These are phyloP conservation scores for Austrofundulus limnaeus DNA, from an alignment of 2,113 vertebrate genomes.

Conservation along the genomic window DNA sequence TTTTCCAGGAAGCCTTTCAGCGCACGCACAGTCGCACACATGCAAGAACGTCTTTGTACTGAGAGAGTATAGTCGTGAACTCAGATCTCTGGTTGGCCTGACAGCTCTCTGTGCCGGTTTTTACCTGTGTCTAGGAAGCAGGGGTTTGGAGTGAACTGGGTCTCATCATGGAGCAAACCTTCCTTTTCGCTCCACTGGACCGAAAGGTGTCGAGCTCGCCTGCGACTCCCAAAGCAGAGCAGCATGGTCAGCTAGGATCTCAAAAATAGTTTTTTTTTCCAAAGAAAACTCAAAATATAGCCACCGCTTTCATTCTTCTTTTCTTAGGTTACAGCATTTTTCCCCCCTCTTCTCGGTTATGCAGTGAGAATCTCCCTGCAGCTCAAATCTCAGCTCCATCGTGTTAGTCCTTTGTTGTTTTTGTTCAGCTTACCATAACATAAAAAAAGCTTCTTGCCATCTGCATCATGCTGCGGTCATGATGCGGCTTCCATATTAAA, in stretches of 20 bases:
- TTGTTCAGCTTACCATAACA: neutral
- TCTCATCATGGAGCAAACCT: constrained; percentile 55
- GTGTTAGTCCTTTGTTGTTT: constrained; percentile 12
- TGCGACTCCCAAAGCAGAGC: constrained; percentile 71
- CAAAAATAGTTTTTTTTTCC: neutral
- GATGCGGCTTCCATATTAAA: constrained; percentile 30
- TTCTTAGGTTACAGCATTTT: neutral
- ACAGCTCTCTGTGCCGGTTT: constrained; percentile 1
- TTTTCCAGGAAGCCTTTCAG: constrained; percentile 11
- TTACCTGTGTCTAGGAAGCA: constrained; percentile 72
- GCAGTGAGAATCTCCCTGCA: constrained; percentile 10
- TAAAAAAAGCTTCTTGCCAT: neutral
- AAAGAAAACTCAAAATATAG: constrained; percentile 4
- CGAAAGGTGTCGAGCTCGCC: constrained; percentile 40
- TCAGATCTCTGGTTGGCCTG: neutral
- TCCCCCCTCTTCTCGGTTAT: neutral
- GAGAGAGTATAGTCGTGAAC: neutral
- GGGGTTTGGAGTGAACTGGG: constrained; percentile 54
- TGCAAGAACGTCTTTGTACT: neutral
- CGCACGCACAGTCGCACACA: too few species aligned
- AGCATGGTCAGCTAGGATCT: constrained; percentile 46
- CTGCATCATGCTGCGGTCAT: constrained; percentile 6
- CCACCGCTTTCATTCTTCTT: constrained; percentile 6
- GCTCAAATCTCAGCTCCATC: constrained; percentile 9
- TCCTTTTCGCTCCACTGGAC: constrained; percentile 56